phyloP scores from a whole-genome alignment of 1,140 invertebrate species.

The Drosophila ambigua region DNA sequence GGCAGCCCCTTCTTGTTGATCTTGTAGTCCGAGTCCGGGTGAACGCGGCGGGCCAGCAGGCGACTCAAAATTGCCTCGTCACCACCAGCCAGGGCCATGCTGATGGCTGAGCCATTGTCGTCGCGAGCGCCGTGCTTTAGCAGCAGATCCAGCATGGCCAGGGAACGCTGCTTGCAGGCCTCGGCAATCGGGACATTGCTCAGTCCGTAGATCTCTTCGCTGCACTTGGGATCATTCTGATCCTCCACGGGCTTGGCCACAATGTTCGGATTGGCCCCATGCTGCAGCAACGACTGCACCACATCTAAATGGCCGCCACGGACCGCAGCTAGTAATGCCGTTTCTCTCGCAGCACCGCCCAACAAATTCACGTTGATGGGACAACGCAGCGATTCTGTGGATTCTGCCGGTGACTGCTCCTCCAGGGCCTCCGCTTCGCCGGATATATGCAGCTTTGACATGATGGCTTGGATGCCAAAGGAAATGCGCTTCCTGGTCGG shows the following conservation, averaged over 20 bases:
- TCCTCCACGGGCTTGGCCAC: constrained; percentile 85
- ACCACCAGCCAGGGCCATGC: constrained; percentile 67
- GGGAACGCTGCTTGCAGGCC: constrained; percentile 88
- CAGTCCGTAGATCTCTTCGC: constrained; percentile 83
- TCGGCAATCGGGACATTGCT: constrained; percentile 88
- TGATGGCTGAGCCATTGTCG: constrained; percentile 92
- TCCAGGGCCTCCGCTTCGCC: constrained; percentile 54
- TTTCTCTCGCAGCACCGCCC: constrained; percentile 88
- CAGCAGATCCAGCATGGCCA: constrained; percentile 88
- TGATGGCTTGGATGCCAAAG: constrained; percentile 93
- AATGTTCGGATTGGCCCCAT: constrained; percentile 90
- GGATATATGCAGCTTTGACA: constrained; percentile 90
- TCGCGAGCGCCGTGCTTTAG: constrained; percentile 93
- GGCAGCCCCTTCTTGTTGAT: constrained; percentile 93
- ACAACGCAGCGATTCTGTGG: constrained; percentile 86
- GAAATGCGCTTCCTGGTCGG: constrained; percentile 91
- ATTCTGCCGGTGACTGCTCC: constrained; percentile 67
- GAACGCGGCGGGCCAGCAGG: constrained; percentile 85
- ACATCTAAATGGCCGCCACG: constrained; percentile 91
- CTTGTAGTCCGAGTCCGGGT: constrained; percentile 93
- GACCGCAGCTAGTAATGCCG: constrained; percentile 91
- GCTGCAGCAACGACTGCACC: constrained; percentile 88
- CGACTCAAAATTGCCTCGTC: constrained; percentile 77
- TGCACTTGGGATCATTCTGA: constrained; percentile 84
- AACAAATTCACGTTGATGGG: constrained; percentile 91